A percentile compares a stretch with the other conserved stretches of the same genome.
phyloP scores from a whole-genome alignment of 1,140 invertebrate genomes.

The Parapsyche elsis region DNA sequence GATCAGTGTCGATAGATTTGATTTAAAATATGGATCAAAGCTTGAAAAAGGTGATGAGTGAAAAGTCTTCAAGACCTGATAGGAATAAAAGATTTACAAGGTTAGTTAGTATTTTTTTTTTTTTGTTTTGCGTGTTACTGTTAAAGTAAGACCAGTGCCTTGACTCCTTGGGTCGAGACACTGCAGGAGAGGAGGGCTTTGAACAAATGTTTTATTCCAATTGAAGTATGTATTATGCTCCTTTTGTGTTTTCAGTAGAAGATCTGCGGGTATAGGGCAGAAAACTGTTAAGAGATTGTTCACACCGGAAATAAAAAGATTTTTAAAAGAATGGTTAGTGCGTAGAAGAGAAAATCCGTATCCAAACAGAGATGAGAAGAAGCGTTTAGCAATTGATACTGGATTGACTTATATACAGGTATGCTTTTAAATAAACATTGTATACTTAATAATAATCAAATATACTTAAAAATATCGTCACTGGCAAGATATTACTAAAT shows the following conservation, averaged over 20 bases:
- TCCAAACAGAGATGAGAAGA: conserved; percentile 78
- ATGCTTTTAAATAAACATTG: no score
- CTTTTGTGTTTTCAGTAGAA: conserved; percentile 59
- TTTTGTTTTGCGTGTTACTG: background rate
- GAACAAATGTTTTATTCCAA: background rate
- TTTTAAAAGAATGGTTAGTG: conserved; percentile 78
- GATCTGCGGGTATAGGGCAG: conserved; percentile 68
- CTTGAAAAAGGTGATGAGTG: conserved; percentile 59
- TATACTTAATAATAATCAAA: no score
- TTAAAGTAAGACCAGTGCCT: background rate
- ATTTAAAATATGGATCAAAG: conserved; percentile 52
- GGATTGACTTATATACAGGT: conserved; percentile 79
- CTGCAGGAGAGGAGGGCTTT: background rate
- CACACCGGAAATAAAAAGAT: conserved; percentile 79
- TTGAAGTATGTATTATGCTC: background rate
- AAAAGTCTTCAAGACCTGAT: conserved; percentile 66
- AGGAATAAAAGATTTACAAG: conserved; percentile 70
- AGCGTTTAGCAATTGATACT: conserved; percentile 74
- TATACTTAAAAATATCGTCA: no score
- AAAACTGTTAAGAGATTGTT: conserved; percentile 76
- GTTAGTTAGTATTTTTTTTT: conserved; percentile 57
- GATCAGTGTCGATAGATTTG: no score
- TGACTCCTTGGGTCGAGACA: background rate
- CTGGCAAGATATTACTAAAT: no score
- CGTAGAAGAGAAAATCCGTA: conserved; percentile 78